These are phyloP conservation scores for Cyrtodaria siliqua DNA, from an alignment of 2,888 invertebrate species.

Conservation along the genomic window DNA sequence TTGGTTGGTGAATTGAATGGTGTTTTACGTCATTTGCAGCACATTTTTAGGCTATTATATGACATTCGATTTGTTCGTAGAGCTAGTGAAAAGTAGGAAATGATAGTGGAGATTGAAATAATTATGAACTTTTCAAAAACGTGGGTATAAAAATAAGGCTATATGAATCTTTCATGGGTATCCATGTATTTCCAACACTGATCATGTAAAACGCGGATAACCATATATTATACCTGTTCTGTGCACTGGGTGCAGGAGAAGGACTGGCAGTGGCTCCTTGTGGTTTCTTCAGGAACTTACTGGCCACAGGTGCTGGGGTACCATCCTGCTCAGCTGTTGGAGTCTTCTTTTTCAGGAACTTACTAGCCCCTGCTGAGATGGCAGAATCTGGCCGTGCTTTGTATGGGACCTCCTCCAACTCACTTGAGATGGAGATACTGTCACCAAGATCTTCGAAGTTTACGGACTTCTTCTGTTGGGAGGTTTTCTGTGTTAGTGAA, in stretches of 20 bases:
- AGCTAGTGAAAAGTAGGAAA: too few species aligned
- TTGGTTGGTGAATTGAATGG: too few species aligned
- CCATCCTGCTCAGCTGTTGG: constrained; percentile 31
- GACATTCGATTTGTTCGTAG: too few species aligned
- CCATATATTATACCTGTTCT: constrained; percentile 35
- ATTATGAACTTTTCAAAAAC: too few species aligned
- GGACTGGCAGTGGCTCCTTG: constrained; percentile 61
- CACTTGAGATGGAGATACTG: constrained; percentile 79
- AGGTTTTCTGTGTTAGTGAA: constrained; percentile 75
- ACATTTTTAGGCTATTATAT: too few species aligned
- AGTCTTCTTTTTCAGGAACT: constrained; percentile 75
- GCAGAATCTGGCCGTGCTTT: constrained; percentile 49
- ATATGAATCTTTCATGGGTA: too few species aligned
- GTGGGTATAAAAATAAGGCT: too few species aligned
- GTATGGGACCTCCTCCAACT: constrained; percentile 61
- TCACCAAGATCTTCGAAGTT: constrained; percentile 80
- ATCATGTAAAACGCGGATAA: too few species aligned
- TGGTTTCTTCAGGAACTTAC: constrained; percentile 67
- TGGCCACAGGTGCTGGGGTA: constrained; percentile 20
- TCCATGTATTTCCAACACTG: too few species aligned
- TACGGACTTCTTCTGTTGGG: constrained; percentile 71
- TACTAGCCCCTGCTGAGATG: constrained; percentile 71
- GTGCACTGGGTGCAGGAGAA: constrained; percentile 52
- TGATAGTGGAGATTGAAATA: too few species aligned
- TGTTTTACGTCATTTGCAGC: too few species aligned